Conservation (phyloP, 2,888 invertebrate species). For the Diarsia rubi region DNA sequence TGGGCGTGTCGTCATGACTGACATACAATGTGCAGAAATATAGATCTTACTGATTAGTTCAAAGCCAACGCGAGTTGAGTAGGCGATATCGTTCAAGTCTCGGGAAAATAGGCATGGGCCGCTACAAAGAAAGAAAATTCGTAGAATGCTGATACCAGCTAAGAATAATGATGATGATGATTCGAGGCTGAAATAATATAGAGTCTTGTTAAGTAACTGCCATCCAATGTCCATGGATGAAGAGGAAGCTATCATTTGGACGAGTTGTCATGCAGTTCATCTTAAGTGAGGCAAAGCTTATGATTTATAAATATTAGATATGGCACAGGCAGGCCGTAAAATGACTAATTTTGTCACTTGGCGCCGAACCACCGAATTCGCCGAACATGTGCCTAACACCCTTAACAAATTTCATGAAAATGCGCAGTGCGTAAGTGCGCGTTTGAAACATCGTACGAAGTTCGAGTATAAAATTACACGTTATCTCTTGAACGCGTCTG, state of each 20-base stretch:
- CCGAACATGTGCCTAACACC: neutral
- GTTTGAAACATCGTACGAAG: neutral
- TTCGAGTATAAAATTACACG: constrained; percentile 3
- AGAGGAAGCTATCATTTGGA: too few species aligned
- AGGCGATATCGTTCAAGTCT: neutral
- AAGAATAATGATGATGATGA: neutral
- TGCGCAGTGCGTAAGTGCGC: neutral
- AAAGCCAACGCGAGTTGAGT: neutral
- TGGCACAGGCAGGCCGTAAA: neutral
- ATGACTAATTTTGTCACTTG: neutral
- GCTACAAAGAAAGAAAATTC: neutral
- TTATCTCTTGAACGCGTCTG: constrained; percentile 23
- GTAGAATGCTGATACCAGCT: neutral
- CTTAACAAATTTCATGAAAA: neutral
- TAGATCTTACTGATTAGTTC: constrained; percentile 19
- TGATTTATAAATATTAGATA: neutral
- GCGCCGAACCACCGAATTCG: neutral
- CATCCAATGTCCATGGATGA: neutral
- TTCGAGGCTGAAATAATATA: neutral
- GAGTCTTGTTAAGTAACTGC: neutral
- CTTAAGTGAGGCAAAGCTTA: neutral
- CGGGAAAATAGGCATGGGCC: neutral
- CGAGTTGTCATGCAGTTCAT: too few species aligned
- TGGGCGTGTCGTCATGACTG: constrained; percentile 55
- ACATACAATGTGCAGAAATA: constrained; percentile 18